Evolutionary conservation across 2,888 invertebrate species (phyloP), one percentile per base, ranked within the genome.

Genomic region (Pseudococcus longispinus): DNA sequence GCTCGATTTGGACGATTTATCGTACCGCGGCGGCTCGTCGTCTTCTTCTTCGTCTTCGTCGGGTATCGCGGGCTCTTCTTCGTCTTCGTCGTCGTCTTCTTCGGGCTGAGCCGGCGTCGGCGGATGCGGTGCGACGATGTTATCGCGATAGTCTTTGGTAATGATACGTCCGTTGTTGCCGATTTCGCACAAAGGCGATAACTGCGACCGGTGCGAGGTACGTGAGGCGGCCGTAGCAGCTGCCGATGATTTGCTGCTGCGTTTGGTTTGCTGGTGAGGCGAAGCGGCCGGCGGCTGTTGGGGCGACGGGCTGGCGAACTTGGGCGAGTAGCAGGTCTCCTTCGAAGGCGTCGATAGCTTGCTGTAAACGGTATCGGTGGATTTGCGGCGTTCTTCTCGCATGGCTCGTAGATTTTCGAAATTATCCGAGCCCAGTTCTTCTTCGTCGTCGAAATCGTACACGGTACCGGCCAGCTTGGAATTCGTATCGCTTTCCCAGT

Each of bases 391-490:
- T 89, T 96, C 96, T 89, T 96, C 96, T 46, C 96, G 92, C 91
- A 96, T 93, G 13, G 96, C 94, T 89, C 96, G 94, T 15, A 96
- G 91, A 90, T 95, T 95, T 89, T 94, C 94, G 86, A 95, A 94
- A 90, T 93, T 92, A 60, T 89, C 90, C 32, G 89, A 89, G 20
- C 88, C 88, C 20, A 94, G 94, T 88, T 95, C 95, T 90, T 96
- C 96, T 89, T 96, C 95, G 88, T 95, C 95, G 90, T 96, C 94
- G 89, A 95, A 93, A 90, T 95, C 97, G 89, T 96, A 97, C 1
- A 97, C 97, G 2, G 97, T 97, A 11, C 97, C 96, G 9, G 94
- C 94, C 55, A 96, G 91, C 90, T 96, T 96, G 90, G 94, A 95
- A 88, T 95, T 95, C 2, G 95, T 94, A 89, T 94, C 94, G 29